Base-by-base conservation (phyloP, 1,140 invertebrate genomes). In the Triops longicaudatus region DNA sequence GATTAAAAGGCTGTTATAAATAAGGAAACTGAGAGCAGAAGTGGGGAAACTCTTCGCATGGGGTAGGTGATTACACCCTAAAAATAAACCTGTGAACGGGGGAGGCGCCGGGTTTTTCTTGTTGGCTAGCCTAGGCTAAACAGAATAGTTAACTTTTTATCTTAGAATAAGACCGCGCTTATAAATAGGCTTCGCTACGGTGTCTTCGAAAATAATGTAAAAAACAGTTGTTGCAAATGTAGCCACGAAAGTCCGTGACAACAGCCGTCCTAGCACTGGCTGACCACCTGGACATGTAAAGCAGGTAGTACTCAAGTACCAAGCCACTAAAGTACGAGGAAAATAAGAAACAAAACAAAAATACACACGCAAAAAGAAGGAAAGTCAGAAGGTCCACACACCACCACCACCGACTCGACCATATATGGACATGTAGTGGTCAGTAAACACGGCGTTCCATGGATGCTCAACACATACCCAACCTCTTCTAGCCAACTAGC, bases 221-320 rank as follows among this genome's bases (percentile, higher is more conserved):
- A 63, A 63, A 37, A 2, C 2, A 37, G 31, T 37, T 37, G 31
- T 37, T 37, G 50, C 50, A 22, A 63, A 14, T 63, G 22, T 22
- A 63, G 50, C 50, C 22, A 9, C 50, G n/a, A 63, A 63, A 63
- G 50, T 63, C 50, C 22, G 50, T 22, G 22, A 63, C 50, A 63
- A 63, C 50, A 63, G 50, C 50, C 14, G 10, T 63, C 50, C 50
- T 63, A 7, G 50, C 50, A 14, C 50, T 63, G 14, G 50, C 50
- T 63, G 50, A 63, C 50, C 50, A 63, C 50, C 50, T 63, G 50
- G 50, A 63, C 50, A 63, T 63, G 50, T 63, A 63, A 63, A 63
- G 50, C 50, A 63, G 50, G 50, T 22, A 63, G 50, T 22, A 63
- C 50, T 63, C 50, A 22, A 63, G 50, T 22, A 63, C 50, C 50